These are phyloP conservation scores for Morone saxatilis DNA, from an alignment of 2,113 vertebrate species.

Conservation along the genomic window DNA sequence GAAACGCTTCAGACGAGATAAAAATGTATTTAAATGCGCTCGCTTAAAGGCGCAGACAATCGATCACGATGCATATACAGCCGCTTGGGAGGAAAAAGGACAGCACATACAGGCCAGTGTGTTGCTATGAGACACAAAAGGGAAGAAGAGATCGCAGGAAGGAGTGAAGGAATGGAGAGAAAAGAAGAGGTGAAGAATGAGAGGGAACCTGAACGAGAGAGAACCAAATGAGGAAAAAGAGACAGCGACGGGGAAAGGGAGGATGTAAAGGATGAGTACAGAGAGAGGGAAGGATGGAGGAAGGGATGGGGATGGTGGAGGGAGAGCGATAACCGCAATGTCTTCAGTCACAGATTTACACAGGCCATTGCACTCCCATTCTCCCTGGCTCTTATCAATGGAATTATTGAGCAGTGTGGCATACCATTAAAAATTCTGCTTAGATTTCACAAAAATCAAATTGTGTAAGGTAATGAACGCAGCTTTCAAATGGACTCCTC, in stretches of 20 bases:
- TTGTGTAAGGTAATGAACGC: constrained; percentile 79
- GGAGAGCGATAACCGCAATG: constrained; percentile 76
- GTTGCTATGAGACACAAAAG: constrained; percentile 66
- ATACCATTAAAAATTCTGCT: constrained; percentile 84
- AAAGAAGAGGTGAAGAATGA: constrained; percentile 22
- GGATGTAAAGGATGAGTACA: constrained; percentile 46
- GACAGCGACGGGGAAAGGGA: background rate
- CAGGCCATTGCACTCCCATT: constrained; percentile 82
- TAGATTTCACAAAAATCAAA: constrained; percentile 85
- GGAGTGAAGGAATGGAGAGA: background rate
- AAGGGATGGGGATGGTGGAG: constrained; percentile 32
- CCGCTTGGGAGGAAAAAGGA: constrained; percentile 20
- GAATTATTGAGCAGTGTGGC: constrained; percentile 82
- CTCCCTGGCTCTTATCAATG: constrained; percentile 77
- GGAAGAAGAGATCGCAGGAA: constrained; percentile 1
- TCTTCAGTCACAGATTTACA: constrained; percentile 85
- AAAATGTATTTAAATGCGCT: constrained; percentile 73
- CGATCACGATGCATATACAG: constrained; percentile 56
- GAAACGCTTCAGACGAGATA: constrained; percentile 75
- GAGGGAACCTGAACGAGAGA: constrained; percentile 27
- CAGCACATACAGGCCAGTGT: constrained; percentile 13
- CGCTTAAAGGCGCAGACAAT: constrained; percentile 65
- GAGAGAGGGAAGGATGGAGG: constrained; percentile 58
- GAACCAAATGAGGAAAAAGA: constrained; percentile 22
- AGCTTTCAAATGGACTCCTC: constrained; percentile 74